Percentiles rank a stretch among this genome's conserved stretches.
Evolutionary conservation across 1,140 invertebrate genomes (phyloP).

Genomic region (Samia ricini): DNA sequence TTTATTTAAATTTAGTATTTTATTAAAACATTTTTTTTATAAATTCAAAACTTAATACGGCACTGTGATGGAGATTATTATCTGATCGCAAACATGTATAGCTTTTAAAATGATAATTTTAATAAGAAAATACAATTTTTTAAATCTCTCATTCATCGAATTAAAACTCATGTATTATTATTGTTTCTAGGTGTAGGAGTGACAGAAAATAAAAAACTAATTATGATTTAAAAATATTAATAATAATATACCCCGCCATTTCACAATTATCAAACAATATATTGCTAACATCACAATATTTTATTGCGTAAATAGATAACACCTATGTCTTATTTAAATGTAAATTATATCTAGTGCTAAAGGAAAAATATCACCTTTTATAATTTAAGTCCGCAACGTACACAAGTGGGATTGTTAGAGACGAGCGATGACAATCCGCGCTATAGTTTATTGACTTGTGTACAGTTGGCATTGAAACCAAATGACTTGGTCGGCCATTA

Average conservation of each 20-base stretch:
- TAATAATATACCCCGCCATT: background rate
- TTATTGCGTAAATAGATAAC: slow-evolving; percentile 1
- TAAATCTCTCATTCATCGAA: too few species aligned
- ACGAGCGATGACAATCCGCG: slow-evolving; percentile 45
- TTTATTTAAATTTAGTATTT: too few species aligned
- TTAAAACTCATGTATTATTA: too few species aligned
- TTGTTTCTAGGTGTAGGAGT: too few species aligned
- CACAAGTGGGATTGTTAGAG: slow-evolving; percentile 36
- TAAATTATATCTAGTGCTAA: slow-evolving; percentile 14
- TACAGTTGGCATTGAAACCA: slow-evolving; percentile 71
- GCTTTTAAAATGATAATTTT: too few species aligned
- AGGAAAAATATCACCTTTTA: slow-evolving; percentile 52
- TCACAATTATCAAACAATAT: slow-evolving; percentile 8
- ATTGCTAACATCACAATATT: slow-evolving; percentile 1
- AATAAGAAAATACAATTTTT: too few species aligned
- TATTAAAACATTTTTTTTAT: too few species aligned
- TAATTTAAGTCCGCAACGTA: slow-evolving; percentile 50
- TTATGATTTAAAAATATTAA: background rate
- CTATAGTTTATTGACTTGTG: slow-evolving; percentile 70
- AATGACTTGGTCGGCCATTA: slow-evolving; percentile 58
- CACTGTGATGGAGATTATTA: too few species aligned
- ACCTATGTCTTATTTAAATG: background rate
- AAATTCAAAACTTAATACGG: too few species aligned
- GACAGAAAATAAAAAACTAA: background rate
- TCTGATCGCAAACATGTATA: too few species aligned